phyloP scores from a whole-genome alignment of 2,888 invertebrate species.

The Cephus nigrinus region DNA sequence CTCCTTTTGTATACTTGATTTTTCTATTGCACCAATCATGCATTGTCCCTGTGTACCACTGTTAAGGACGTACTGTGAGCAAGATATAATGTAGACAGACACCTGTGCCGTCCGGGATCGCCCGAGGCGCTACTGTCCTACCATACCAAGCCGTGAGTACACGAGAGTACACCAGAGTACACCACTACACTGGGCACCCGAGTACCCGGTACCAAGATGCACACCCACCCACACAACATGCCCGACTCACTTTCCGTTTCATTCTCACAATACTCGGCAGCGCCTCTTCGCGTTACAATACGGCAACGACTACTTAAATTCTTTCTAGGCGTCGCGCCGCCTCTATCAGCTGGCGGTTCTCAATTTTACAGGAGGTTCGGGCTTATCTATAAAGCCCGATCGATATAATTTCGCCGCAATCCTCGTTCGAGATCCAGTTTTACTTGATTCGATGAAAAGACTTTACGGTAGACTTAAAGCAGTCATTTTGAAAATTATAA shows the following conservation, averaged over 20 bases:
- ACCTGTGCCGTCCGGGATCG: conserved; percentile 49
- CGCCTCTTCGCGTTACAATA: conserved; percentile 11
- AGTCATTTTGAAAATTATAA: background rate
- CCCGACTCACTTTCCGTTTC: conserved; percentile 22
- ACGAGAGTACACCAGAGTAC: conserved; percentile 8
- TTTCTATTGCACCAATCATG: background rate
- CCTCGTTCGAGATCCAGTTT: background rate
- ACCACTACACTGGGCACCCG: background rate
- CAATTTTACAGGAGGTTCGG: background rate
- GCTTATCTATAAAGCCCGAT: background rate
- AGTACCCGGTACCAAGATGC: background rate
- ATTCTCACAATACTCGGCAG: conserved; percentile 19
- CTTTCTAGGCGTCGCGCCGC: conserved; percentile 12
- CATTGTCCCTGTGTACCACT: background rate
- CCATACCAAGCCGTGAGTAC: background rate
- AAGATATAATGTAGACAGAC: conserved; percentile 47
- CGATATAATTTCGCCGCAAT: background rate
- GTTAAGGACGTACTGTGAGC: background rate
- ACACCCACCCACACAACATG: conserved; percentile 14
- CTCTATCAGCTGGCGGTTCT: conserved; percentile 6
- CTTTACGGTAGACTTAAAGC: background rate
- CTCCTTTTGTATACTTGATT: background rate
- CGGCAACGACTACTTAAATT: conserved; percentile 37
- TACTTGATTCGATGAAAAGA: background rate
- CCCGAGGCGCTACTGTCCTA: conserved; percentile 43